phyloP scores from a whole-genome alignment of 2,113 vertebrate genomes.

The Malurus cyaneus region DNA sequence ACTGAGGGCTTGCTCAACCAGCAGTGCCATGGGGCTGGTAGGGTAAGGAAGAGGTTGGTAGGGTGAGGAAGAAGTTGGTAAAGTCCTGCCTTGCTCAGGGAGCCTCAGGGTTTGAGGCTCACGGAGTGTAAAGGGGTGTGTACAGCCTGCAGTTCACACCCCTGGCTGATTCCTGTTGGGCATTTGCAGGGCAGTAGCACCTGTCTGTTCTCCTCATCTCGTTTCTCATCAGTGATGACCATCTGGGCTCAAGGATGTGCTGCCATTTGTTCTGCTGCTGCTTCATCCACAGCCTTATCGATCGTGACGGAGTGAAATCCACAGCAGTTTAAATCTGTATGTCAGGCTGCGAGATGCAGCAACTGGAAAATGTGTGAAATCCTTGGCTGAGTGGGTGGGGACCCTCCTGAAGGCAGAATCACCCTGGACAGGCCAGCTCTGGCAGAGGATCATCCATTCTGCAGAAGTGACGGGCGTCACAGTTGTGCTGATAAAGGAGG shows the following conservation, averaged over 20 bases:
- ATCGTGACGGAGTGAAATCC: not conserved
- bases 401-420: not conserved
- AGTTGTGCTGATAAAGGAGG: not conserved
- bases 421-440: not conserved
- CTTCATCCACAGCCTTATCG: not conserved
- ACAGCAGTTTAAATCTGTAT: not conserved
- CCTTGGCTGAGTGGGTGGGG: not conserved
- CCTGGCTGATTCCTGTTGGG: not conserved
- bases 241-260: not conserved
- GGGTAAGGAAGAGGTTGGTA: not conserved
- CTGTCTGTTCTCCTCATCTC: not conserved
- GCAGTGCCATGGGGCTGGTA: not conserved
- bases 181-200: not conserved
- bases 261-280: not conserved
- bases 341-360: not conserved
- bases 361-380: not conserved
- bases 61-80: not conserved
- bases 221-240: not conserved
- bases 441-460: not conserved
- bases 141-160: not conserved
- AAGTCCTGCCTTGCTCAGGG: rapidly evolving
- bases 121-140: not conserved
- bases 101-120: rapidly evolving
- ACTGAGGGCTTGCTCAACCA: not conserved
- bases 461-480: not conserved